Evolutionary conservation across 92 coral and sea anemone species (phyloP).

Genomic region (Siderastrea siderea): DNA sequence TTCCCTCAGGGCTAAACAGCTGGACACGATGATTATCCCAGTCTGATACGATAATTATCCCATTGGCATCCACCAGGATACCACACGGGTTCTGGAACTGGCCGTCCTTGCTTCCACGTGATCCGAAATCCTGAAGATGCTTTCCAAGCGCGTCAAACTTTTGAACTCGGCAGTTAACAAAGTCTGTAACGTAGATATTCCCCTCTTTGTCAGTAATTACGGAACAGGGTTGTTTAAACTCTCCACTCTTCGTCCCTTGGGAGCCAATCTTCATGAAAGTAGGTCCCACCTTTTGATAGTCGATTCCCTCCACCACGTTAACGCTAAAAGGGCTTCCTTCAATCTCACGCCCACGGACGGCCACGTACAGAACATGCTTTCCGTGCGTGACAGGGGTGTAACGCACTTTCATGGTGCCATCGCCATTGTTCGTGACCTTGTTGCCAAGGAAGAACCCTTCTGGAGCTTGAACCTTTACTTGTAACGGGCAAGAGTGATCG

Average conservation of each 20-base stretch:
- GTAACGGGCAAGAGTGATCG: constrained; percentile 78
- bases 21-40: constrained; percentile 94
- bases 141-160: constrained; percentile 90
- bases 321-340: constrained; percentile 86
- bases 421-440: constrained; percentile 82
- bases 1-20: constrained; percentile 91
- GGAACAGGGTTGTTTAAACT: constrained; percentile 91
- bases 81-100: constrained; percentile 98
- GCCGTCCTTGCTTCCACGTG: constrained; percentile 88
- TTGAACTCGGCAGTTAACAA: constrained; percentile 91
- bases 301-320: constrained; percentile 89
- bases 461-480: constrained; percentile 87
- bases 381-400: constrained; percentile 93
- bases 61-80: constrained; percentile 81
- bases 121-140: constrained; percentile 81
- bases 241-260: constrained; percentile 90
- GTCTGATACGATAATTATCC: constrained; percentile 91
- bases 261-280: constrained; percentile 88
- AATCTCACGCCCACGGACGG: constrained; percentile 78
- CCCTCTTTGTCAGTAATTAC: constrained; percentile 87
- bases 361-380: constrained; percentile 72
- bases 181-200: constrained; percentile 86
- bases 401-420: constrained; percentile 88
- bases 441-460: constrained; percentile 92
- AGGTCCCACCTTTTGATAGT: constrained; percentile 81